Percentiles rank a stretch among this genome's conserved stretches.
phyloP scores from a whole-genome alignment of 2,113 vertebrate genomes.

The Nothocercus nigrocapillus region DNA sequence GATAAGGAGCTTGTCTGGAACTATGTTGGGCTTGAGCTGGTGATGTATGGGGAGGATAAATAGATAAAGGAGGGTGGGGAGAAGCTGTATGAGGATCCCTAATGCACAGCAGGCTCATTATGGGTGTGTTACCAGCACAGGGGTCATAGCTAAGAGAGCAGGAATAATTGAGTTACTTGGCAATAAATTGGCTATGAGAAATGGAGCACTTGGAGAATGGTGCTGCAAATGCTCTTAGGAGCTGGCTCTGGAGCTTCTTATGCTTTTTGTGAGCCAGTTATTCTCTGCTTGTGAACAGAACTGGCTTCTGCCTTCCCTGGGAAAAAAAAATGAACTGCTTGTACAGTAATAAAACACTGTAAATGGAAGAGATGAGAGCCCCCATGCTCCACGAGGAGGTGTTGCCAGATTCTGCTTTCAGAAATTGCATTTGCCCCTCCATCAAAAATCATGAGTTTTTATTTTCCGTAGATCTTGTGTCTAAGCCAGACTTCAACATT shows the following conservation, averaged over 20 bases:
- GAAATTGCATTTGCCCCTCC: not conserved
- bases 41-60: not conserved
- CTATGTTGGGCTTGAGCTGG: not conserved
- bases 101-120: not conserved
- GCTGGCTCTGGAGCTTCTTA: not conserved
- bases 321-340: not conserved
- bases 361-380: not conserved
- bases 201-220: not conserved
- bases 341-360: not conserved
- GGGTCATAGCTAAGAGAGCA: not conserved
- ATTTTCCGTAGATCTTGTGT: accelerated
- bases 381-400: accelerated
- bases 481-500: not conserved
- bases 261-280: not conserved
- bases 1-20: not conserved
- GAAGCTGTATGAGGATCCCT: not conserved
- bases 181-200: not conserved
- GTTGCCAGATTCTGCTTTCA: not conserved
- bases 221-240: not conserved
- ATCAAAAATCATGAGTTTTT: not conserved
- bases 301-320: not conserved
- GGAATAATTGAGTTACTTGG: not conserved
- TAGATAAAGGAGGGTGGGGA: not conserved
- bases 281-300: not conserved
- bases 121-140: not conserved